Base-by-base conservation (phyloP, 1,140 invertebrate species). In the Bombus cullumanus region DNA sequence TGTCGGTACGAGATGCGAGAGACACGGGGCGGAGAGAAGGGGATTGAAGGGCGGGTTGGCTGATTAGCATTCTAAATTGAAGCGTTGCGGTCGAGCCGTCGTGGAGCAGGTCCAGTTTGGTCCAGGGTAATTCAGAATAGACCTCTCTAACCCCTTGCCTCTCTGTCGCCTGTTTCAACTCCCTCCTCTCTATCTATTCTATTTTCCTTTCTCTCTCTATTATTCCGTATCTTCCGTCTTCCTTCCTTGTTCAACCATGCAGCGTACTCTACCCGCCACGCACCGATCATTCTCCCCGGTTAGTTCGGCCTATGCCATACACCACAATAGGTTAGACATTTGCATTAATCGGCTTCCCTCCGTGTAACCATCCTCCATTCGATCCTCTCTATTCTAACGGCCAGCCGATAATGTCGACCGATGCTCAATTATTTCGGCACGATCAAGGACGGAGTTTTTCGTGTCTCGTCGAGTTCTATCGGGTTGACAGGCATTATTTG, bases 1-100 rank as follows among this genome's bases (percentile, higher is more conserved):
- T 91, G 91, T 89, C 89, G 89, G 91, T 90, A 72, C 69, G 6
- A 43, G 43, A 28, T 25, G 1, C 13, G 74, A 43, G 69, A 68
- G 75, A 41, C 39, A 9, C 76, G 5, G 76, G 37, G 22, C 1
- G 57, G 37, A 18, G 81, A 8, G 59, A 80, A 68, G 57, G 73
- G 85, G 76, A 43, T 75, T 5, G 81, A 37, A 64, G 76, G 73
- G 71, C 31, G 43, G 82, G 88, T 57, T 85, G 86, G 88, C 93
- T 94, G 93, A 94, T 94, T 94, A 94, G 93, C 94, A 94, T 94
- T 94, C 92, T 94, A 94, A 94, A 94, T 94, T 94, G 93, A 94
- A 94, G 93, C 94, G 92, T 92, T 94, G 93, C 90, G 94, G 93
- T 93, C 89, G 91, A 93, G 91, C 91, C 89, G 88, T 90, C 88